Evolutionary conservation across 2,113 vertebrate genomes (phyloP).

Genomic region (Nothobranchius kuhntae): DNA sequence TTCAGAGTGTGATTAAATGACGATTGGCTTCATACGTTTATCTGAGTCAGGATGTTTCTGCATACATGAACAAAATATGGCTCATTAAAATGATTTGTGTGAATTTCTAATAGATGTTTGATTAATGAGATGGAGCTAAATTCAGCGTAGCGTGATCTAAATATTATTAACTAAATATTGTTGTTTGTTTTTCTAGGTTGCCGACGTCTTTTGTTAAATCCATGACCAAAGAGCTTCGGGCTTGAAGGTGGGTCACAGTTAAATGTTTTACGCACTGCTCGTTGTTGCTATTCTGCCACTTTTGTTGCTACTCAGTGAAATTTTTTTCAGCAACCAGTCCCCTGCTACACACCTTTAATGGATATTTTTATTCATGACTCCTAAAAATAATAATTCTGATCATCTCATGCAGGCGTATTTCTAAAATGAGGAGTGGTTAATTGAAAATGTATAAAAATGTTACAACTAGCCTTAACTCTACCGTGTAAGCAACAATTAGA

Average conservation of each 20-base stretch:
- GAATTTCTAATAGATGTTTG: too few relatives aligned
- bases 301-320: slow-evolving; percentile 11
- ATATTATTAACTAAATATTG: too few relatives aligned
- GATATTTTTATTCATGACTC: not conserved
- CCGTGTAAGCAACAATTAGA: slow-evolving; percentile 35
- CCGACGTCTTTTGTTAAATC: slow-evolving; percentile 50
- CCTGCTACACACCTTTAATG: slow-evolving; percentile 18
- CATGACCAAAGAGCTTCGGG: slow-evolving; percentile 54
- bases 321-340: slow-evolving; percentile 16
- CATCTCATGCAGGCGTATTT: not conserved
- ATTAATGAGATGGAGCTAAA: too few relatives aligned
- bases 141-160: too few relatives aligned
- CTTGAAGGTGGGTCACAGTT: slow-evolving; percentile 59
- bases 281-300: not conserved
- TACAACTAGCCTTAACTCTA: slow-evolving; percentile 39
- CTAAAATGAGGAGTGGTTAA: slow-evolving; percentile 2
- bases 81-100: too few relatives aligned
- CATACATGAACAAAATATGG: too few relatives aligned
- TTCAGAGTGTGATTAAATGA: not conserved
- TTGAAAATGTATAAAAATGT: not conserved
- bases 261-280: not conserved
- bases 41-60: too few relatives aligned
- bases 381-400: not conserved
- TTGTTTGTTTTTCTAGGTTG: slow-evolving; percentile 42
- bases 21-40: not conserved